Conservation (phyloP, 1,140 invertebrate species). For the Drosophila santomea region DNA sequence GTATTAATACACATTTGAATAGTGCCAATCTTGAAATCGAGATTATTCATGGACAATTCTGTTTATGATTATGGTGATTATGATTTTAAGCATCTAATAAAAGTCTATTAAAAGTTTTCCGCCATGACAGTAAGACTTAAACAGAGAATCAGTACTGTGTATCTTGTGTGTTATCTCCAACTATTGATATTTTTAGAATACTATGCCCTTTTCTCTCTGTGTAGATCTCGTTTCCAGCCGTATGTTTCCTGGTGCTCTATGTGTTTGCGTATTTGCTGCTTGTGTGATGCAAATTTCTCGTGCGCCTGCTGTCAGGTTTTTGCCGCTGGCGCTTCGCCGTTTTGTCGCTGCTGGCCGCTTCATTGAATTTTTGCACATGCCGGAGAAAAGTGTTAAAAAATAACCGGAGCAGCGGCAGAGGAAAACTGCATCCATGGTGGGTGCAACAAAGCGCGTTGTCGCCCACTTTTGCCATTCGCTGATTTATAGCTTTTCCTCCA, state of each 20-base stretch:
- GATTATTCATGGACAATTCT: too few species aligned
- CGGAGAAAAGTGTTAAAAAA: conserved; percentile 76
- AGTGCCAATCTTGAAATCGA: too few species aligned
- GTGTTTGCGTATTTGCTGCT: conserved; percentile 43
- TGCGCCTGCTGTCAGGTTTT: conserved; percentile 68
- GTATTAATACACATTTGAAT: too few species aligned
- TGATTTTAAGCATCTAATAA: too few species aligned
- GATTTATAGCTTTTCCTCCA: conserved; percentile 67
- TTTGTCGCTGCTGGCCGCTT: conserved; percentile 68
- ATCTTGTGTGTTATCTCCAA: too few species aligned
- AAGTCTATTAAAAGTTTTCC: too few species aligned
- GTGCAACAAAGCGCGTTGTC: conserved; percentile 45
- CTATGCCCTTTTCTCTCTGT: background rate
- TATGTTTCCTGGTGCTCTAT: conserved; percentile 48
- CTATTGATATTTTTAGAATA: too few species aligned
- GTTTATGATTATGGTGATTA: too few species aligned
- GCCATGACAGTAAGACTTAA: too few species aligned
- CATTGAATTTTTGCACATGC: conserved; percentile 77
- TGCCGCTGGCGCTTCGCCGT: conserved; percentile 50
- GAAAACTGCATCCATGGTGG: conserved; percentile 54
- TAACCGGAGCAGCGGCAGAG: conserved; percentile 5
- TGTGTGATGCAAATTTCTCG: conserved; percentile 72
- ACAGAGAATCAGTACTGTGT: too few species aligned
- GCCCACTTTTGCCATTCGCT: conserved; percentile 71
- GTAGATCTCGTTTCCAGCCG: conserved; percentile 25